Base-by-base conservation (phyloP, 2,113 vertebrate genomes). In the Capreolus pygargus region DNA sequence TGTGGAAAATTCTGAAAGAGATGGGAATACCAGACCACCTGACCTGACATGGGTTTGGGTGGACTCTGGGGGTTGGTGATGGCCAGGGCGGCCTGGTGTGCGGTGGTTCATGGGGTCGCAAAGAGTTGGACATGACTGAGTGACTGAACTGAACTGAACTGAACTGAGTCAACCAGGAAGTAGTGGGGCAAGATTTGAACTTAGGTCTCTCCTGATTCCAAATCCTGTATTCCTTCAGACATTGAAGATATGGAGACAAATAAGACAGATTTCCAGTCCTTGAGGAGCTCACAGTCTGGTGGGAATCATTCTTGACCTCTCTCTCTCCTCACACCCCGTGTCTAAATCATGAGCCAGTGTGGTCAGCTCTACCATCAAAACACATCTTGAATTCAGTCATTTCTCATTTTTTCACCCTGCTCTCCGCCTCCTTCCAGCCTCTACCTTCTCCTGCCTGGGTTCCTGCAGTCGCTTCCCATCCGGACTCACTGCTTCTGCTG, bases 91-190 rank as follows among this genome's bases (percentile, higher is more conserved):
- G 60, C 30, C 60, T 61, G 30, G 30, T 1, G 0, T 61, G 14
- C 6, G 1, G 60, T 0, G 0, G 28, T 61, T 33, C 60, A 33
- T 61, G 60, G 6, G 60, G 30, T 61, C 0, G 1, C 60, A 61
- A 61, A 61, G 30, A 61, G 60, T 33, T 1, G 0, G 60, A 61
- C 30, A 33, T 0, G 1, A 33, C 60, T 33, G 30, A 64, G 60
- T 0, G 14, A 64, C 14, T 33, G 30, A 64, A 16, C 60, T 61
- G 2, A 64, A n/a, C n/a, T 58, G 21, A 57, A 25, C 55, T 61
- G 2, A 64, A 64, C 60, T 33, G 60, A 64, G 78, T 47, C 2
- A 82, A 25, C 50, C 50, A 84, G 33, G 36, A 83, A 94, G 25
- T 89, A 58, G 4, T 30, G 4, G 17, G 47, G 17, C 3, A 93